These are phyloP conservation scores for Pyrgus malvae DNA, from an alignment of 2,888 invertebrate genomes.

Conservation along the genomic window DNA sequence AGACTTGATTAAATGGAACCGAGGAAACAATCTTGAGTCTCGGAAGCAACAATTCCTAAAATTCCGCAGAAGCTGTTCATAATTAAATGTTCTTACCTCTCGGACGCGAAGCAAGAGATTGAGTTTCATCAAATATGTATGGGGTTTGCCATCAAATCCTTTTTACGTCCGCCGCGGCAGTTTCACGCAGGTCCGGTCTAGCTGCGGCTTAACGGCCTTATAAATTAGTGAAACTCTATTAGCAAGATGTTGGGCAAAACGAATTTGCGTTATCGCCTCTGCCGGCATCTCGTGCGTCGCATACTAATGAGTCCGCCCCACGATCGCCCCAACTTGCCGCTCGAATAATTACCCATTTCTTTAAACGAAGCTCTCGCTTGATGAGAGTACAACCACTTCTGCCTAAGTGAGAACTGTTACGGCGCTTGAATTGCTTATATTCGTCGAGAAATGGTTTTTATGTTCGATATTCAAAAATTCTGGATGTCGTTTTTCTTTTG, in stretches of 20 bases:
- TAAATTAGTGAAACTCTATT: slow-evolving; percentile 82
- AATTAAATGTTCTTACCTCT: slow-evolving; percentile 64
- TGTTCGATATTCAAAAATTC: background rate
- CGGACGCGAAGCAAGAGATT: slow-evolving; percentile 58
- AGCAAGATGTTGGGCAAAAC: slow-evolving; percentile 79
- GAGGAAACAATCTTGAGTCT: slow-evolving; percentile 31
- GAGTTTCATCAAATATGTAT: slow-evolving; percentile 70
- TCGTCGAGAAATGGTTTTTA: background rate
- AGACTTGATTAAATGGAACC: slow-evolving; percentile 32
- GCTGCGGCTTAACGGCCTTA: slow-evolving; percentile 73
- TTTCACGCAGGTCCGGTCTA: slow-evolving; percentile 62
- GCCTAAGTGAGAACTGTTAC: slow-evolving; percentile 30
- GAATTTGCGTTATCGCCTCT: slow-evolving; percentile 81
- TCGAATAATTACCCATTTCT: slow-evolving; percentile 74
- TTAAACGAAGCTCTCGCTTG: slow-evolving; percentile 67
- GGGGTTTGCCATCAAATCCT: slow-evolving; percentile 73
- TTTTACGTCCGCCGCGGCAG: slow-evolving; percentile 71
- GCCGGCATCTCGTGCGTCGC: slow-evolving; percentile 64
- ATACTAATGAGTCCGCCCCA: slow-evolving; percentile 66
- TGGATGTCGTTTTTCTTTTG: no score
- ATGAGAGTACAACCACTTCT: slow-evolving; percentile 36
- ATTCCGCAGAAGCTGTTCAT: slow-evolving; percentile 57
- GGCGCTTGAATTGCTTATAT: slow-evolving; percentile 25
- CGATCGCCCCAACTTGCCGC: slow-evolving; percentile 65
- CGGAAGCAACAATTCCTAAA: slow-evolving; percentile 53